phyloP scores from a whole-genome alignment of 2,888 invertebrate species.

The Dioctria linearis region DNA sequence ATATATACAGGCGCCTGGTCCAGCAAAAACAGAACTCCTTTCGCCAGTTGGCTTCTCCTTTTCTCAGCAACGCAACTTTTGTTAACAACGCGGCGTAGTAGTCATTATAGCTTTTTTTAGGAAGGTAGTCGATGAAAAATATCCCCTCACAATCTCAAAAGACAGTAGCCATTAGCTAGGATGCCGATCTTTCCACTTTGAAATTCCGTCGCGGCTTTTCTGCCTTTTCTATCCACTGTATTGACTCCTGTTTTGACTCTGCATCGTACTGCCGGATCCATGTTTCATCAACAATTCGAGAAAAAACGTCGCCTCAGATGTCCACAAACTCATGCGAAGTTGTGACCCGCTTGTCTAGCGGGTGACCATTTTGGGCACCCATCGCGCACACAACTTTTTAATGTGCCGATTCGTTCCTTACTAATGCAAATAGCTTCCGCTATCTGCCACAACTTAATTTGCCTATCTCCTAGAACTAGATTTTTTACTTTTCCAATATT shows the following conservation, averaged over 20 bases:
- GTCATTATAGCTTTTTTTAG: not conserved
- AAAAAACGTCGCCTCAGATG: not conserved
- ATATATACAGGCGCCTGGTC: not conserved
- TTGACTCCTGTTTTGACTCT: conserved; percentile 11
- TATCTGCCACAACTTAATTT: too few relatives aligned
- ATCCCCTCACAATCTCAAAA: not conserved
- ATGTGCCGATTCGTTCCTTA: not conserved
- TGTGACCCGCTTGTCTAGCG: conserved; percentile 15
- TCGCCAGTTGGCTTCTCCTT: not conserved
- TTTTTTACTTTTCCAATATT: too few relatives aligned
- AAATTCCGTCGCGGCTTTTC: not conserved
- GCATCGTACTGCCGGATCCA: not conserved
- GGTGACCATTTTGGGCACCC: conserved; percentile 24
- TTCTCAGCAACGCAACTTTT: not conserved
- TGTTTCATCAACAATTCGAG: not conserved
- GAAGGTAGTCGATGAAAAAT: not conserved
- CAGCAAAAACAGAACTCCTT: not conserved
- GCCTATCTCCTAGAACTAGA: too few relatives aligned
- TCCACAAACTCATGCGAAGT: conserved; percentile 14
- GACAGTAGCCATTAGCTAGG: not conserved
- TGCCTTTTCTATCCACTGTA: conserved; percentile 30
- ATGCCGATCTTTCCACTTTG: not conserved
- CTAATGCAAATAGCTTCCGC: too few relatives aligned
- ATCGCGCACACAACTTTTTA: not conserved
- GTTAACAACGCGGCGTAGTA: not conserved